A percentile compares a stretch with the other conserved stretches of the same genome.
Conservation (phyloP, 2,888 invertebrate genomes). For the Cataglyphis cursor region DNA sequence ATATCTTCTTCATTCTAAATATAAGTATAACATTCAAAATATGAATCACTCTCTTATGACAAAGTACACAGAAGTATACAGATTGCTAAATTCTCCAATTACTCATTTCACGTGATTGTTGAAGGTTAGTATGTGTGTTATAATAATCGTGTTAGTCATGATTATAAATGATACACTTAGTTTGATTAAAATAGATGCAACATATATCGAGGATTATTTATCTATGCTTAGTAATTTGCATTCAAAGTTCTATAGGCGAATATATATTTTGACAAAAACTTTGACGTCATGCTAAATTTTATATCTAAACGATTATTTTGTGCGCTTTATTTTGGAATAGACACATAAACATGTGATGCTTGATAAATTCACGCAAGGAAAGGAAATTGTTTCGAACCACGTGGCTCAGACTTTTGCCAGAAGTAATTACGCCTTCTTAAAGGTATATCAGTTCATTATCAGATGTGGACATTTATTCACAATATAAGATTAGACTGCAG, state of each 20-base stretch:
- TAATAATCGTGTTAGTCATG: background rate
- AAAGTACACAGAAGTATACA: background rate
- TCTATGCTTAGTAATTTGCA: background rate
- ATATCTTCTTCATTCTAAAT: background rate
- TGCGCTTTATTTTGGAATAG: background rate
- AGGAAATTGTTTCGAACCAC: constrained; percentile 10
- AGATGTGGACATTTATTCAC: background rate
- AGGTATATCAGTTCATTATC: background rate
- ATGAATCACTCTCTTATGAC: constrained; percentile 61
- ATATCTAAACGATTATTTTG: background rate
- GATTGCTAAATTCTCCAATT: constrained; percentile 20
- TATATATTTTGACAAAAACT: background rate
- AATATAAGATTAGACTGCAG: background rate
- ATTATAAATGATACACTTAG: constrained; percentile 16
- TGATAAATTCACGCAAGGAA: constrained; percentile 17
- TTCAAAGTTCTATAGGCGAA: background rate
- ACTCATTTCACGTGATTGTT: constrained; percentile 23
- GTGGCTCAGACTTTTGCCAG: constrained; percentile 7
- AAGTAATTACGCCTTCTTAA: constrained; percentile 31
- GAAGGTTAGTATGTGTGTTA: background rate
- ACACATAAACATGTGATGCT: background rate
- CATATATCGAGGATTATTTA: constrained; percentile 4
- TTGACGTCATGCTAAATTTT: background rate
- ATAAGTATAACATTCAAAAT: constrained; percentile 20
- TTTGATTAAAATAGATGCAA: constrained; percentile 26